Conservation (phyloP, 2,113 vertebrate species). For the Accipiter virgatus region DNA sequence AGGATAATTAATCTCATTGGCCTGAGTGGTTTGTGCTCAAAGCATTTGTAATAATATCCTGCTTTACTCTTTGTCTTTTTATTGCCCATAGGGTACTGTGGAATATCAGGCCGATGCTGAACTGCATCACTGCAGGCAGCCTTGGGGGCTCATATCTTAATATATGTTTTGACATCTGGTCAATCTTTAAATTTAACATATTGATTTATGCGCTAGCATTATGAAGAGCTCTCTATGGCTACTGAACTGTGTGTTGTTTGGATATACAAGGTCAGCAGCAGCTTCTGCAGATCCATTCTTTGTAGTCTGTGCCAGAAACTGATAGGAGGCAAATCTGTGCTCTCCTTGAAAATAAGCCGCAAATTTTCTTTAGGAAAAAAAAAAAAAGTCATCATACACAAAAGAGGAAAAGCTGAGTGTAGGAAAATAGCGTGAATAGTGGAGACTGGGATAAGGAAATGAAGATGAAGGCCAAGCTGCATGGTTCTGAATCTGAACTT, state of each 20-base stretch:
- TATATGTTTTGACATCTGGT: background rate
- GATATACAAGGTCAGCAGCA: background rate
- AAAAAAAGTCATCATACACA: background rate
- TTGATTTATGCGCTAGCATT: background rate
- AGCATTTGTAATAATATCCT: background rate
- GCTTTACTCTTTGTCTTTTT: background rate
- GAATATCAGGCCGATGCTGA: background rate
- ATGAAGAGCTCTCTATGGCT: background rate
- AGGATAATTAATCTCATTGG: constrained; percentile 1
- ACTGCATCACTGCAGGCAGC: background rate
- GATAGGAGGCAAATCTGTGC: background rate
- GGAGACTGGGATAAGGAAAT: background rate
- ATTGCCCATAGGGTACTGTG: background rate
- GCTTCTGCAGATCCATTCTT: background rate
- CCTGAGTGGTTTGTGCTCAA: background rate
- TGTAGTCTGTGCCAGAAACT: background rate
- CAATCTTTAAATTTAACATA: background rate
- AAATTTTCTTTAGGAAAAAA: background rate
- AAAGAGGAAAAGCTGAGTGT: background rate
- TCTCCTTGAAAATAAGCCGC: background rate
- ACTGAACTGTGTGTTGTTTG: background rate
- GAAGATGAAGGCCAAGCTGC: background rate
- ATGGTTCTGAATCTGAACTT: background rate
- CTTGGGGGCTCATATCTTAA: background rate
- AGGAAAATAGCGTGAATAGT: background rate